These are phyloP conservation scores for Nannoperca obscura DNA, from an alignment of 2,797 vertebrate genomes.

Conservation along the genomic window DNA sequence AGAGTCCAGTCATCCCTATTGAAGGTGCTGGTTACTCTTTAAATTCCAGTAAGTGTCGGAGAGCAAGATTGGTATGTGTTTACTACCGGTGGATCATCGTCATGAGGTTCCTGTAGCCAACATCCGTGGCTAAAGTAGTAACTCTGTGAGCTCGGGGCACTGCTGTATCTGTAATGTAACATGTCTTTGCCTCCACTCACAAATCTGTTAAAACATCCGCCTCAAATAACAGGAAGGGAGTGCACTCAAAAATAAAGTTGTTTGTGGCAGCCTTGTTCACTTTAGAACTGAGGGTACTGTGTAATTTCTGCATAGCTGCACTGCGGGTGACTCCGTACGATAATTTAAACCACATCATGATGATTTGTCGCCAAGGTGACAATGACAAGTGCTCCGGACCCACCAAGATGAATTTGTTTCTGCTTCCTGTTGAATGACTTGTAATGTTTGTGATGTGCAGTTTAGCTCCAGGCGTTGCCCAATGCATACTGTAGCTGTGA, in stretches of 20 bases:
- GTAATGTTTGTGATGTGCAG: slow-evolving; percentile 37
- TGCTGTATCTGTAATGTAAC: slow-evolving; percentile 55
- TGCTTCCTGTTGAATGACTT: slow-evolving; percentile 15
- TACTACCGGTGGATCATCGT: slow-evolving; percentile 51
- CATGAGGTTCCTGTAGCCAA: slow-evolving; percentile 49
- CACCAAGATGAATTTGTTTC: slow-evolving; percentile 54
- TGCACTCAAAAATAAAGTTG: slow-evolving; percentile 80
- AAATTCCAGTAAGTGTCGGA: slow-evolving; percentile 32
- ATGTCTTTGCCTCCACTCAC: slow-evolving; percentile 69
- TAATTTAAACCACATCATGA: slow-evolving; percentile 48
- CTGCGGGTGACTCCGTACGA: slow-evolving; percentile 33
- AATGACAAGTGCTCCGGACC: slow-evolving; percentile 51
- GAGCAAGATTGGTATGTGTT: slow-evolving; percentile 55
- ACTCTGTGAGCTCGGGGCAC: slow-evolving; percentile 41
- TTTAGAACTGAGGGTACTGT: slow-evolving; percentile 54
- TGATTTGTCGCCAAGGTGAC: slow-evolving; percentile 62
- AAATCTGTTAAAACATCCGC: slow-evolving; percentile 80
- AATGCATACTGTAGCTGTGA: neutral
- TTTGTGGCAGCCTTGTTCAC: slow-evolving; percentile 78
- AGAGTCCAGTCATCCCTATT: slow-evolving; percentile 8
- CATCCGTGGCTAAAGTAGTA: slow-evolving; percentile 46
- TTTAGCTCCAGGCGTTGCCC: slow-evolving; percentile 9
- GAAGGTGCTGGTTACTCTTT: slow-evolving; percentile 35
- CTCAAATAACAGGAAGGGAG: slow-evolving; percentile 86
- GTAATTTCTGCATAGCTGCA: slow-evolving; percentile 60